Base-by-base conservation (phyloP, 1,140 invertebrate genomes). In the Reticulitermes speratus region DNA sequence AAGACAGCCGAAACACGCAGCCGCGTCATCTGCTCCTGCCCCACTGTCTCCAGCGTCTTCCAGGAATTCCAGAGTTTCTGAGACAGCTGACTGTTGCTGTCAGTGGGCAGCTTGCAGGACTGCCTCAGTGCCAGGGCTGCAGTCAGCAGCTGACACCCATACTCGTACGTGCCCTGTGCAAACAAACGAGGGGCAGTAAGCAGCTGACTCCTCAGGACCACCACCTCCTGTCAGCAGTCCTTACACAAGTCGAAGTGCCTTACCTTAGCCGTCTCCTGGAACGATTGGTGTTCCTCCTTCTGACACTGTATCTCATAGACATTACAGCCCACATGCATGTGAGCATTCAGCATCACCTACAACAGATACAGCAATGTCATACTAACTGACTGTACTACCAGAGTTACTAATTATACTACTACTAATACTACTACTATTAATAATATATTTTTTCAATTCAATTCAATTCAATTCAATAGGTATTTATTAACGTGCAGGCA, bases 181-280 rank as follows among this genome's bases (percentile, higher is more conserved):
- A 44, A 45, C 12, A 82, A 8, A 2, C 30, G 83, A 84, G 23
- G 12, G 3, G 11, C 14, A 55, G 16, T 21, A 0, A 1, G 5
- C 19, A 55, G 19, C 11, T 7, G 14, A 14, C 3, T 5, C 81
- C n/a, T 5, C 38, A 19, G 38, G 6, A 19, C 81, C n/a, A 82
- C 11, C 9, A 5, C 19, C 1, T 7, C 19, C 11, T 32, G 11
- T 82, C 6, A 38, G 38, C 5, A 82, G 45, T 45, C 6, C 45
- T 6, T 7, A 48, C 45, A 48, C 45, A 21, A 14, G 19, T 1
- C 14, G 52, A 16, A 55, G 52, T 55, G 7, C 19, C 91, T 90
- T 90, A 95, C 95, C 91, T 94, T 94, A 82, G 95, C 95, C 52
- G 95, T 96, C 90, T 96, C 94, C 91, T 96, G 95, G 90, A 96